Evolutionary conservation across 92 coral and sea anemone genomes (phyloP), one percentile per base, ranked within the genome.

Genomic region (Bergia puertoricense): DNA sequence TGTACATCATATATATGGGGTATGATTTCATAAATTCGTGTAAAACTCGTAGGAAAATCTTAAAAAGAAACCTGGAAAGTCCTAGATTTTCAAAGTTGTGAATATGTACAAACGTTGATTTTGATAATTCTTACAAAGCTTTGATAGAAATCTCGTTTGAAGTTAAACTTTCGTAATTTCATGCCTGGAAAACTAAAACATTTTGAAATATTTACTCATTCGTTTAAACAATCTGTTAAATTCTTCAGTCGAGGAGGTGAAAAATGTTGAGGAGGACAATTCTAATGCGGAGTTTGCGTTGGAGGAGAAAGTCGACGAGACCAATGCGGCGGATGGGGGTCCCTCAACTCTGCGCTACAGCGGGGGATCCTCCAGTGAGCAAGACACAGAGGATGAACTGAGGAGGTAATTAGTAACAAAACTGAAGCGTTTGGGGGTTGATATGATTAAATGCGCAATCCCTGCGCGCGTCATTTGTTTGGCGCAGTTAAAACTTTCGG

Each of bases 341-440:
- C 88, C 83, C 10, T 45, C 88, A 65, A 74, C 81, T 22, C 89
- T 90, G 42, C 59, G 38, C 16, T n/a, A 81, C 68, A 86, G 87
- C 62, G 93, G 89, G 68, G 90, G 80, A 59, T 88, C 92, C 36
- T 88, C 92, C 84, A 95, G 98, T 88, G 99, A 94, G 7, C 89
- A 82, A 50, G 99, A 97, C 89, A 97, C 99, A 0, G 99, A 95
- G 76, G 98, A 97, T 71, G 99, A 97, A 86, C 86, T 95, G 3
- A 94, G 92, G 78, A 89, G 93, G 98, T 90, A 45, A n/a, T 45
- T 54, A 11, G 5, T 46, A 0, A 46, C 50, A 46, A 8, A 46
- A 46, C 50, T 5, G n/a, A 36, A 23, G 16, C 22, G 44, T 45
- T 38, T 62, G 6, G 7, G 51, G 68, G 5, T 41, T 1, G 4